Evolutionary conservation across 2,888 invertebrate species (phyloP).

Genomic region (Habrosyne pyritoides): DNA sequence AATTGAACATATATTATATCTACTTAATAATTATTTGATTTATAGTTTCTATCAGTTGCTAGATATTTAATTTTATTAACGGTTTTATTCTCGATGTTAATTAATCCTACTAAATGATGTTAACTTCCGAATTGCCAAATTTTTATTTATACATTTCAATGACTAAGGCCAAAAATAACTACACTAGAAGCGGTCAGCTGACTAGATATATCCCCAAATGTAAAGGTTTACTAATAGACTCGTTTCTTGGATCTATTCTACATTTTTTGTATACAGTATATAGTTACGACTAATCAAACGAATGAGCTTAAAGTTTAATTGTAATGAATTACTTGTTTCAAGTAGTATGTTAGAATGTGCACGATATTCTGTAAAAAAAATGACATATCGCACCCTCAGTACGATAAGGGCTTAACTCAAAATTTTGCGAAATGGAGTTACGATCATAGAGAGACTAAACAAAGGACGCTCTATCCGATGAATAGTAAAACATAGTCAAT

Average conservation of each 20-base stretch:
- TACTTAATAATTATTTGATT: background rate
- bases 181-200: background rate
- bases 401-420: no score
- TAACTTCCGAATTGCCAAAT: constrained; percentile 30
- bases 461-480: no score
- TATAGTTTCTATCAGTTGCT: background rate
- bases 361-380: background rate
- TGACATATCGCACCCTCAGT: no score
- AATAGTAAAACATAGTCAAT: no score
- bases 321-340: background rate
- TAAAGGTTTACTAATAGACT: background rate
- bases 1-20: background rate
- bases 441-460: no score
- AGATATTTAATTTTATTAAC: background rate
- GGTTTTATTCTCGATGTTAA: no score
- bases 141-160: constrained; percentile 22
- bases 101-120: background rate
- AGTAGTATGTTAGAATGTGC: background rate
- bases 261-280: background rate
- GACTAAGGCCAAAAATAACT: constrained; percentile 22
- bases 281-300: background rate
- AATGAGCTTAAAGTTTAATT: constrained; percentile 8
- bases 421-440: no score
- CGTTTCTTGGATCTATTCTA: background rate
- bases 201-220: background rate